phyloP scores from a whole-genome alignment of 2,888 invertebrate genomes.

The Uropetala carovei region DNA sequence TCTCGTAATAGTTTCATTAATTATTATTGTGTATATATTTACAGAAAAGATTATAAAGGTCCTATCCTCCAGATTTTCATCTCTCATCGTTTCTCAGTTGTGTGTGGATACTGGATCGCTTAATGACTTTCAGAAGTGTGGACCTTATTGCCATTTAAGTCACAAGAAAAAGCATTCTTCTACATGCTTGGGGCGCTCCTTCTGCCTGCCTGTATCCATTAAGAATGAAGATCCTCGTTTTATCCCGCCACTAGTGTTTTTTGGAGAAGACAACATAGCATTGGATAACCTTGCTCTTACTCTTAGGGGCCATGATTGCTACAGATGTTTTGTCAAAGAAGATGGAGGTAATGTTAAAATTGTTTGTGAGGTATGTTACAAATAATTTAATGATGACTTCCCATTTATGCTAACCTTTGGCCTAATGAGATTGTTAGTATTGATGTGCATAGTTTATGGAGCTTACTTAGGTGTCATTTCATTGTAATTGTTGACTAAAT shows the following conservation, averaged over 20 bases:
- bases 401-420: background rate
- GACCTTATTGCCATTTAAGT: slow-evolving; percentile 16
- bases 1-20: no score
- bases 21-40: background rate
- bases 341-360: slow-evolving; percentile 51
- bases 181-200: slow-evolving; percentile 44
- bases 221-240: slow-evolving; percentile 7
- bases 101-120: slow-evolving; percentile 34
- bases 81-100: slow-evolving; percentile 34
- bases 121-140: slow-evolving; percentile 17
- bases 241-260: slow-evolving; percentile 40
- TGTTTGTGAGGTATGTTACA: background rate
- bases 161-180: slow-evolving; percentile 22
- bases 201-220: slow-evolving; percentile 26
- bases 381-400: slow-evolving; percentile 24
- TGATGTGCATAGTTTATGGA: background rate
- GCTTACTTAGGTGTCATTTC: background rate
- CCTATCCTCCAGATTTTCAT: background rate
- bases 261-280: slow-evolving; percentile 40
- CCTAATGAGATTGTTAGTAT: slow-evolving; percentile 46
- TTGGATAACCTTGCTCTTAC: slow-evolving; percentile 48
- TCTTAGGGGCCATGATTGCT: slow-evolving; percentile 46
- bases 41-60: slow-evolving; percentile 30
- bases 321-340: slow-evolving; percentile 45
- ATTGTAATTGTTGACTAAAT: background rate